These are phyloP conservation scores for Halichondria panicea DNA, from an alignment of 37 sponge, comb jelly and placozoan species.

Conservation along the genomic window DNA sequence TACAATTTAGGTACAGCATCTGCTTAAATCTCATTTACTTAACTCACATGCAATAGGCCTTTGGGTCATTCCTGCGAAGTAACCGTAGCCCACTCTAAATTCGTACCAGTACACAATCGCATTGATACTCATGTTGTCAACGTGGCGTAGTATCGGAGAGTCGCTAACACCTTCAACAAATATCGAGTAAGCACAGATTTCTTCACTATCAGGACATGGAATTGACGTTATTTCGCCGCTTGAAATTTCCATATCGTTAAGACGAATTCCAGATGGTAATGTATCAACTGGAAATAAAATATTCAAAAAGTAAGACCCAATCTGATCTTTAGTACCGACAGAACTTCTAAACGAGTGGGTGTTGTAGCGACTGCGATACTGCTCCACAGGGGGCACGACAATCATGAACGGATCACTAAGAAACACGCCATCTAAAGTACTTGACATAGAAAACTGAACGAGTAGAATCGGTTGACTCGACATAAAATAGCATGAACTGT, in stretches of 20 bases:
- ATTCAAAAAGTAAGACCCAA: conserved; percentile 18
- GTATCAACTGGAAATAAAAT: conserved; percentile 14
- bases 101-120: conserved; percentile 24
- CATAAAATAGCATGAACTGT: conserved; percentile 11
- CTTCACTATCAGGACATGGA: background rate
- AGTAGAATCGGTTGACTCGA: conserved; percentile 37
- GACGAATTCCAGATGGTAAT: background rate
- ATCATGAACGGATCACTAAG: conserved; percentile 49
- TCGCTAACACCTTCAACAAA: too few relatives aligned
- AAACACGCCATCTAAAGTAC: conserved; percentile 32
- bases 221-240: background rate
- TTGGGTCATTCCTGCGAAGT: conserved; percentile 40
- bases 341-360: background rate
- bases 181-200: too few relatives aligned
- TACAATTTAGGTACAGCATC: too few relatives aligned
- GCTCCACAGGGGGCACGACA: conserved; percentile 47
- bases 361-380: conserved; percentile 31
- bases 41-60: conserved; percentile 35
- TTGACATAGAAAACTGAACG: conserved; percentile 35
- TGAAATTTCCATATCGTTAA: conserved; percentile 3
- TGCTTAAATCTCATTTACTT: too few relatives aligned
- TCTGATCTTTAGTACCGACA: background rate
- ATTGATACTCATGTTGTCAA: conserved; percentile 6
- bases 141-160: conserved; percentile 20
- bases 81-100: conserved; percentile 28